phyloP scores from a whole-genome alignment of 2,797 vertebrate species.

The Poeciliopsis gracilis region DNA sequence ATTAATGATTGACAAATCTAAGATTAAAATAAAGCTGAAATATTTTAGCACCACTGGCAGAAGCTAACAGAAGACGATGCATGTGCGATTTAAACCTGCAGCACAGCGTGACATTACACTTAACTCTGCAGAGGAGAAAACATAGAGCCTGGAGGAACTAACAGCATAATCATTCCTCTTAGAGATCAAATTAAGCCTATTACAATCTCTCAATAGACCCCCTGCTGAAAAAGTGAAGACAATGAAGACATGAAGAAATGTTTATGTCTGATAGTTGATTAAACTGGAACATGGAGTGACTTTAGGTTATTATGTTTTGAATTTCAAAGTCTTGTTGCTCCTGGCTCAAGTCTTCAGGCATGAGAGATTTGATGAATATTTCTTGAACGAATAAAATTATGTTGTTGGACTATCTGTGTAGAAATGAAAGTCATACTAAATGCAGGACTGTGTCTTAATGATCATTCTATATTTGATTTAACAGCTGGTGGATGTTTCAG shows the following conservation, averaged over 20 bases:
- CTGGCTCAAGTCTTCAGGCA: neutral
- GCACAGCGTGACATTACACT: slow-evolving; percentile 31
- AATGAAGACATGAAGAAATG: slow-evolving; percentile 25
- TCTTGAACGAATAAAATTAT: neutral
- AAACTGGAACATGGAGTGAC: slow-evolving; percentile 5
- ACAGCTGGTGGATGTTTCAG: neutral
- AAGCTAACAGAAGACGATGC: slow-evolving; percentile 8
- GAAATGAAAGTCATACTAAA: neutral
- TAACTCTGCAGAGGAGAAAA: slow-evolving; percentile 33
- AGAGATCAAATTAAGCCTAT: slow-evolving; percentile 60
- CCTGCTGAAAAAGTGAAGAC: slow-evolving; percentile 26
- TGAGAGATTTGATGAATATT: neutral
- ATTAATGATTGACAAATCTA: neutral
- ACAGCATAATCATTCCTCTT: slow-evolving; percentile 40
- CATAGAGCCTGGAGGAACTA: slow-evolving; percentile 25
- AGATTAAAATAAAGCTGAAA: slow-evolving; percentile 18
- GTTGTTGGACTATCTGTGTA: neutral
- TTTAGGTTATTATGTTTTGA: neutral
- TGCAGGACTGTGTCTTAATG: neutral
- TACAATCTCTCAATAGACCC: slow-evolving; percentile 51
- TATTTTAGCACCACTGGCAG: slow-evolving; percentile 22
- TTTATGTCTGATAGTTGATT: slow-evolving; percentile 44
- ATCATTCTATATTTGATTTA: neutral
- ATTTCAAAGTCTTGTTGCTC: neutral
- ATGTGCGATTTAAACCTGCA: slow-evolving; percentile 23